Base-by-base conservation (phyloP, 2,113 vertebrate genomes). In the Colius striatus region DNA sequence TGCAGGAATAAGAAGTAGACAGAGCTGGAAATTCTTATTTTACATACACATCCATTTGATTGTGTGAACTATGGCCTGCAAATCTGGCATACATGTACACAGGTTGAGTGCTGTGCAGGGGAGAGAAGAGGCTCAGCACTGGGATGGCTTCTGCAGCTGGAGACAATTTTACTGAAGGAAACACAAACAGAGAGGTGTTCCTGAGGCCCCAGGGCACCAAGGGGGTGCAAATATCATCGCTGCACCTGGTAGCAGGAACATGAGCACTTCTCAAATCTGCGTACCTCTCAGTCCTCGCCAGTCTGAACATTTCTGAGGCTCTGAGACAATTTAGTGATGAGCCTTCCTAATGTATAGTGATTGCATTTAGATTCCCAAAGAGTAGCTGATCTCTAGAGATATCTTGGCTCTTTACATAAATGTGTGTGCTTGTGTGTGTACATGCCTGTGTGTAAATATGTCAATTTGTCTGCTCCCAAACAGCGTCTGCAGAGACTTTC, bases 51-150 rank as follows among this genome's bases (percentile, higher is more conserved):
- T 21, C 16, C 36, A 29, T 73, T 50, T 55, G 15, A 22, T 8
- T 50, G 38, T 47, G 45, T 29, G 36, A 68, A 30, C 11, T 48
- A 32, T 3, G 22, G 36, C 61, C 62, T 71, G 36, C 30, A 58
- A 47, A 50, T 20, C 51, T 18, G n/a, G 47, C 43, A 43, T 18
- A 41, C 17, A 19, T 0, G 0, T 14, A 43, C 48, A n/a, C 26
- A 5, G 32, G 51, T 11, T 12, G 29, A 48, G 38, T 1, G 8
- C 3, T 23, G 45, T 23, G 29, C 50, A 60, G 60, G 21, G 58
- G 26, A 84, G 54, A 60, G 34, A 20, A 61, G 23, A 20, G 7
- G 13, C 15, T 58, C 27, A 8, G 60, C 1, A 3, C 36, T 81
- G 53, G 78, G 32, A 70, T 84, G 73, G 38, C 29, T 91, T 71